Evolutionary conservation across 2,888 invertebrate genomes (phyloP), one percentile per base, ranked within the genome.

Genomic region (Oasisia sp.): DNA sequence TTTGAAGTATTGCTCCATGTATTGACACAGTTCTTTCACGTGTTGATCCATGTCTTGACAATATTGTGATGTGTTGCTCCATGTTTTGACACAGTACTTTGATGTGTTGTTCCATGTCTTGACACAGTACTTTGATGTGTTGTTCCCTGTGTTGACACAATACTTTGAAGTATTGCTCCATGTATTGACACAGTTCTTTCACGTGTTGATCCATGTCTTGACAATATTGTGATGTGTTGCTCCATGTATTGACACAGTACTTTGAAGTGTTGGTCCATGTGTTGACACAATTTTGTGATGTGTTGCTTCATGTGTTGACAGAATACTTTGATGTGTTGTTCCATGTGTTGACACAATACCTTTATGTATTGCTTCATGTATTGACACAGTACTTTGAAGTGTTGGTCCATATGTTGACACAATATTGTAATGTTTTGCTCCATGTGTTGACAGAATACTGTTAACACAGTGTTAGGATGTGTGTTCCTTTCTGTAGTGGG

Each of bases 401-500:
- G 58, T 14, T 58, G 58, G 19, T 58, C 58, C 58, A 14, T 58
- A 19, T 58, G 58, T 58, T 58, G 27, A 58, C 58, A 58, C 58
- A 12, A 58, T 58, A 27, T 14, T 11, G 14, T 58, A 19, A 12
- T 58, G 58, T 58, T 14, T 58, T 58, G 19, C 4, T 58, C 58
- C 58, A 12, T 58, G 58, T 58, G 58, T 58, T 58, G 11, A 0
- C 4, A 5, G 5, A 14, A 19, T n/a, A n/a, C 19, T 58, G 19
- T 58, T 74, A 27, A 74, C 74, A 74, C 74, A 19, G 27, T 74
- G 2, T 74, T 74, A 27, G 14, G 74, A 32, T 91, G 89, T 56
- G 56, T 89, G 50, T 89, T 50, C 44, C 91, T 90, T 45, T 45
- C 93, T 93, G 91, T 92, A 94, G 94, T 58, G 94, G 94, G 38